Percentiles rank a stretch among this genome's conserved stretches.
These are phyloP conservation scores for Xestia xanthographa DNA, from an alignment of 2,888 invertebrate species.

Conservation along the genomic window DNA sequence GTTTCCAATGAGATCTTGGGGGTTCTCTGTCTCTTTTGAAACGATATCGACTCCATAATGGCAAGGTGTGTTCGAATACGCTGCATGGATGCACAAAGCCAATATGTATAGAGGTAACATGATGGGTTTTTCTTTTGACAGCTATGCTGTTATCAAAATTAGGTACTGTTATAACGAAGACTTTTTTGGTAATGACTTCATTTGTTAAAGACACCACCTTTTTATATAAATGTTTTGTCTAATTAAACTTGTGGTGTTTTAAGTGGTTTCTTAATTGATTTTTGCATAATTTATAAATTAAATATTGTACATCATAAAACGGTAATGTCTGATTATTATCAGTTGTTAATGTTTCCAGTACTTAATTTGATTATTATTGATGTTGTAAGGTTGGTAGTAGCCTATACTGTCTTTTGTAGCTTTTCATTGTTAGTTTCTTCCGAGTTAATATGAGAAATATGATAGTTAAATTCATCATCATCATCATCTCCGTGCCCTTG, in stretches of 20 bases:
- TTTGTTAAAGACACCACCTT: not conserved
- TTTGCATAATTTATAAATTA: conserved; percentile 3
- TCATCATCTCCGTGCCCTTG: not conserved
- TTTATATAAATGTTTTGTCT: not conserved
- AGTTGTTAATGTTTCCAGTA: not conserved
- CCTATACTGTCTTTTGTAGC: not conserved
- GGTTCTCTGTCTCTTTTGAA: conserved; percentile 3
- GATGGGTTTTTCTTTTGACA: not conserved
- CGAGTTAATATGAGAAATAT: not conserved
- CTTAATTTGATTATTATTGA: not conserved
- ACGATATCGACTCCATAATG: conserved; percentile 43
- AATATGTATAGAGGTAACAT: conserved; percentile 32
- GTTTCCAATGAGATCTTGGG: conserved; percentile 41
- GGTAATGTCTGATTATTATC: not conserved
- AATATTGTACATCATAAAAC: not conserved
- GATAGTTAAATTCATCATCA: not conserved
- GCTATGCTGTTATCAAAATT: no score
- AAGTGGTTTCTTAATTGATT: not conserved
- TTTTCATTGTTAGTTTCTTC: not conserved
- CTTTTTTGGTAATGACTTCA: not conserved
- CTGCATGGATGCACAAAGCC: conserved; percentile 23
- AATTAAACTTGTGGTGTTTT: not conserved
- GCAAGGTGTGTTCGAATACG: conserved; percentile 17
- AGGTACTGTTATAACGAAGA: not conserved
- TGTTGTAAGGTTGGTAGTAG: not conserved